These are phyloP conservation scores for Drosophila pandora DNA, from an alignment of 1,140 invertebrate species.

Conservation along the genomic window DNA sequence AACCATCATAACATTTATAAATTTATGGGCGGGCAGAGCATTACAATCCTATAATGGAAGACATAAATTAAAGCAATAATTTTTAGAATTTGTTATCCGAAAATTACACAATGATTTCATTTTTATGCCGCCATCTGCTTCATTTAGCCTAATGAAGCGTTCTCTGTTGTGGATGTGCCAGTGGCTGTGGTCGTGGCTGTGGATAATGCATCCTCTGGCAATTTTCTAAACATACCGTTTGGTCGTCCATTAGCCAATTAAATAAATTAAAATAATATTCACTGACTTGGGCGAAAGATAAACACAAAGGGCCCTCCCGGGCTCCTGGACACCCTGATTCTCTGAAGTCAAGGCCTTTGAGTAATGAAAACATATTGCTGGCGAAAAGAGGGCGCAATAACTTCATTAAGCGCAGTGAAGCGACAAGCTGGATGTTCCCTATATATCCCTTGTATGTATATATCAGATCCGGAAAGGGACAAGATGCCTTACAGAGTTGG, in stretches of 20 bases:
- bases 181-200: too few relatives aligned
- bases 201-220: constrained; percentile 31
- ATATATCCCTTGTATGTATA: constrained; percentile 16
- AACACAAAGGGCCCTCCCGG: constrained; percentile 11
- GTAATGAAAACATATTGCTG: constrained; percentile 75
- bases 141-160: constrained; percentile 55
- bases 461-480: constrained; percentile 26
- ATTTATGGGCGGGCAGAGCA: constrained; percentile 12
- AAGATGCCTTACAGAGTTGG: constrained; percentile 5
- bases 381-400: constrained; percentile 53
- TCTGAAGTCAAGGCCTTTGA: background rate
- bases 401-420: constrained; percentile 66
- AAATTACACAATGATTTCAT: constrained; percentile 34
- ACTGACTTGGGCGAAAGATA: constrained; percentile 46
- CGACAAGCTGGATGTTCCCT: constrained; percentile 40
- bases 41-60: constrained; percentile 17
- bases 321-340: background rate
- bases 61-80: constrained; percentile 33
- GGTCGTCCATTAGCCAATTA: constrained; percentile 60
- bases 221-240: constrained; percentile 44
- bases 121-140: constrained; percentile 47
- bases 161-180: background rate
- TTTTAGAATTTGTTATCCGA: constrained; percentile 22
- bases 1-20: constrained; percentile 13
- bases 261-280: constrained; percentile 76